Base-by-base conservation (phyloP, 1,140 invertebrate genomes). In the Odontomachus brunneus region DNA sequence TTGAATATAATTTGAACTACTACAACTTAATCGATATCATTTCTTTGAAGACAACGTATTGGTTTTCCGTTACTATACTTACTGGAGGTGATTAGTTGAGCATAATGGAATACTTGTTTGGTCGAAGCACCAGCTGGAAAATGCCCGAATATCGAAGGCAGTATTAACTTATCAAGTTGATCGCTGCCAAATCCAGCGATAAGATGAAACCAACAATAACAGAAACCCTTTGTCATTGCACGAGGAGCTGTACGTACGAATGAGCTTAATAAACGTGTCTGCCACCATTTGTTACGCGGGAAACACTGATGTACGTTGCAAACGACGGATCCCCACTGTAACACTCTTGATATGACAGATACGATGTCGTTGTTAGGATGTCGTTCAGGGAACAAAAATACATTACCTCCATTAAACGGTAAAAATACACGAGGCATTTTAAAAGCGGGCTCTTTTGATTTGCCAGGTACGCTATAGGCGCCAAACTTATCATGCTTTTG, bases 91-190 rank as follows among this genome's bases (percentile, higher is more conserved):
- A 95, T 94, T 29, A 91, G 94, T 89, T 96, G 96, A 2, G 95
- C 93, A 81, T 94, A 96, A 86, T 96, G 95, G 38, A 96, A 93
- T 7, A 98, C 92, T 85, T 96, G 97, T 82, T 95, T 95, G 0
- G 95, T 94, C 0, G 97, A 97, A 1, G 96, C 95, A 2, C 97
- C 97, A 26, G 96, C 96, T 0, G 97, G 97, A 82, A 96, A 96
- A 87, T 97, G 97, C 15, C 94, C 94, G 33, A 96, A 91, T 85
- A 97, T 96, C 0, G 96, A 91, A 5, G 95, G 94, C 0, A 96
- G 65, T 89, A 95, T 94, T 7, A 91, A 88, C 62, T 94, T 93
- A 38, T 94, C 93, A 12, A 94, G 69, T 29, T 94, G 93, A 88
- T 94, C 89, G 38, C 92, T 94, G n/a, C 92, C 93, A 63, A 93